Percentiles rank a stretch among this genome's conserved stretches.
phyloP scores from a whole-genome alignment of 2,113 vertebrate species.

The Donacobius atricapilla region DNA sequence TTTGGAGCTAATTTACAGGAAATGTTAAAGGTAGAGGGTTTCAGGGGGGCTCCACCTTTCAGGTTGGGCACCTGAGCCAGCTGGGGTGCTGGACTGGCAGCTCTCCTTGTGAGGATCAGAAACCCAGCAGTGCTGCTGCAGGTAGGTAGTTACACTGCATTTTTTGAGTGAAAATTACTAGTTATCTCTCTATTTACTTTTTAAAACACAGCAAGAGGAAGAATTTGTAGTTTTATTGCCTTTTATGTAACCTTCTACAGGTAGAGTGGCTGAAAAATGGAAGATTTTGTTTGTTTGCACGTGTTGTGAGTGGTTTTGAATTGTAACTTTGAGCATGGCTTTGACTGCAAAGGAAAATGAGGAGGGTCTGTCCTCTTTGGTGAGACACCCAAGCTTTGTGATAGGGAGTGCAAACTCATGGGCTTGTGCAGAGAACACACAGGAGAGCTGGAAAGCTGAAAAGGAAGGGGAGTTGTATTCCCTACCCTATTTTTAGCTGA shows the following conservation, averaged over 20 bases:
- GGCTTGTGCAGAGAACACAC: background rate
- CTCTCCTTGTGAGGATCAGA: background rate
- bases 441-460: background rate
- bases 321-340: background rate
- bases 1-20: background rate
- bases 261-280: background rate
- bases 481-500: background rate
- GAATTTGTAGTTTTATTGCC: background rate
- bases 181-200: background rate
- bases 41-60: fast-evolving
- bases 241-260: background rate
- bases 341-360: background rate
- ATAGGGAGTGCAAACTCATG: background rate
- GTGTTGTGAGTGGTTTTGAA: background rate
- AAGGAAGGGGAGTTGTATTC: background rate
- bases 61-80: background rate
- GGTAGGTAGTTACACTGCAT: background rate
- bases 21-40: background rate
- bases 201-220: background rate
- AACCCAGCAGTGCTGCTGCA: background rate
- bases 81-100: background rate
- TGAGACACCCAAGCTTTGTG: background rate
- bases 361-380: background rate
- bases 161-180: background rate
- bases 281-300: background rate